Base-by-base conservation (phyloP, 2,888 invertebrate species). In the Chironomus tentans region DNA sequence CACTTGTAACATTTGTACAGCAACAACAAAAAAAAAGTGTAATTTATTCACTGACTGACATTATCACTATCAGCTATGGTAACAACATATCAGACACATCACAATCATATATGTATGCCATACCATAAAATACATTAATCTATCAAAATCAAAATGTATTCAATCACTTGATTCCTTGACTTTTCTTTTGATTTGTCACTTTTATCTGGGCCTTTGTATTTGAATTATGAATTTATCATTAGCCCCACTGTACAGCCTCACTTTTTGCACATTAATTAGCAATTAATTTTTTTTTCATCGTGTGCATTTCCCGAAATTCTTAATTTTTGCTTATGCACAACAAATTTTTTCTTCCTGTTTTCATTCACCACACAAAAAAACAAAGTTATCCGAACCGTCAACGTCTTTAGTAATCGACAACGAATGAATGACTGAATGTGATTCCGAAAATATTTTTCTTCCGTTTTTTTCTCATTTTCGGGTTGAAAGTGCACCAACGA, bases 401-500 rank as follows among this genome's bases (percentile, higher is more conserved):
- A 15, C 74, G 74, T 74, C 74, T 74, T 74, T 12, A 74, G 7
- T 13, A 13, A 46, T 21, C 68, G 65, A 74, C 38, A 74, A 62
- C 74, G 68, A 24, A 74, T 21, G 68, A 74, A 74, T 65, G 62
- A 74, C 74, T 74, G 68, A 74, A 68, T 38, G 2, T 22, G 56
- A 56, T 15, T 15, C n/a, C 56, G 56, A 56, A 15, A 38, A 38
- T 38, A 38, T 38, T 38, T 38, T 38, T 38, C 38, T 38, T 38
- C 38, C 38, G 38, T 38, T 38, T 38, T 38, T 56, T 56, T 56
- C 56, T 18, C 18, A 38, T 38, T 38, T 56, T 61, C 56, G 72
- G 12, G 56, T 46, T 18, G 50, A 47, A 71, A 50, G 28, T 50
- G 50, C 71, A 71, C 18, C 48, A 56, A 65, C 65, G 65, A 65